Evolutionary conservation across 2,888 invertebrate genomes (phyloP).

Genomic region (Chesias legatella): DNA sequence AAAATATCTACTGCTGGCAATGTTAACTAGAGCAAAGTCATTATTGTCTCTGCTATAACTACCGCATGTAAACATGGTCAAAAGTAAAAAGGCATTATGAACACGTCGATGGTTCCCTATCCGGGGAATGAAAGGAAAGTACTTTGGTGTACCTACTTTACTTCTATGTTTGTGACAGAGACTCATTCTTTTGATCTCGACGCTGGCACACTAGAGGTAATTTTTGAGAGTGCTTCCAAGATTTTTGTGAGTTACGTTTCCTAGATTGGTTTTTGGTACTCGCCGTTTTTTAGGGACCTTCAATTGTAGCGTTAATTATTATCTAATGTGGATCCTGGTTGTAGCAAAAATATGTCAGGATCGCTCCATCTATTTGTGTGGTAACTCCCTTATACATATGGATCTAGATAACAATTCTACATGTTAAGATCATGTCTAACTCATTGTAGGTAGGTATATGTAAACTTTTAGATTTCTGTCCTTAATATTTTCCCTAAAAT

Average conservation of each 20-base stretch:
- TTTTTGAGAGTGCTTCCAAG: constrained; percentile 36
- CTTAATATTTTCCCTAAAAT: not conserved
- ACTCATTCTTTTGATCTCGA: constrained; percentile 35
- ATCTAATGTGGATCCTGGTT: too few species aligned
- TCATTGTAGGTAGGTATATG: too few species aligned
- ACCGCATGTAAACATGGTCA: not conserved
- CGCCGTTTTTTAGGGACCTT: constrained; percentile 19
- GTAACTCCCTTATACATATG: too few species aligned
- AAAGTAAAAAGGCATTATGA: constrained; percentile 14
- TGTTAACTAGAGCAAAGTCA: too few species aligned
- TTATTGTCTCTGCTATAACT: too few species aligned
- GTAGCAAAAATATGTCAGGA: too few species aligned
- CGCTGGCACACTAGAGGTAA: constrained; percentile 33
- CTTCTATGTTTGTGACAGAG: constrained; percentile 27
- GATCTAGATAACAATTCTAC: too few species aligned
- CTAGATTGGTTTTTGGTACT: constrained; percentile 19
- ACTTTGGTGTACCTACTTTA: constrained; percentile 1
- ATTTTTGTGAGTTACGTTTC: constrained; percentile 25
- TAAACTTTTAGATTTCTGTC: not conserved
- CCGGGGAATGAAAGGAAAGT: constrained; percentile 16
- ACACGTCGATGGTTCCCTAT: constrained; percentile 12
- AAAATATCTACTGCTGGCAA: too few species aligned
- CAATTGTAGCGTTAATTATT: constrained; percentile 18
- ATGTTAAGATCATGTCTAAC: too few species aligned
- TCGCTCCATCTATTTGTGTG: too few species aligned